Base-by-base conservation (phyloP, 2,888 invertebrate genomes). In the Eupithecia vulgata region DNA sequence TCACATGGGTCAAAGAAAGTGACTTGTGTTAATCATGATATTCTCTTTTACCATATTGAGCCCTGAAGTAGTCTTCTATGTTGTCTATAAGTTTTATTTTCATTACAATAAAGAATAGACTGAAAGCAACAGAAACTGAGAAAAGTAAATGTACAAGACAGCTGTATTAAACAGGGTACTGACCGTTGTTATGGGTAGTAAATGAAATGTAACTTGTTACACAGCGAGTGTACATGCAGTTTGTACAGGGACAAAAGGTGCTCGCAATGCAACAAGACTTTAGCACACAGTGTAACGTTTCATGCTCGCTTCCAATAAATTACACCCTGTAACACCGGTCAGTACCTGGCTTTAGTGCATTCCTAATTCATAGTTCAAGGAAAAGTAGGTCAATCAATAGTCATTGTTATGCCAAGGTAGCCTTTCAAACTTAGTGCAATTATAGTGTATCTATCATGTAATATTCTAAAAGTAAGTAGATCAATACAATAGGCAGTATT, bases 371-470 rank as follows among this genome's bases (percentile, higher is more conserved):
- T 10, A 48, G 25, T 35, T 34, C n/a, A 12, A 67, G 30, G 8
- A 13, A 45, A 62, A 62, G 69, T 69, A 69, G 62, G 69, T 69
- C 62, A 69, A 62, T 69, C 69, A 69, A 69, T 69, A 69, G 62
- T 59, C 7, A 45, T 25, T 34, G 35, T 13, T 30, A 40, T 59
- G 17, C 35, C 25, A 34, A 59, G 59, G 30, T 30, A 30, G 7
- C 6, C 30, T 15, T 1, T 59, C 17, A 6, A 15, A 34, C 57
- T 25, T 59, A 30, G 25, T 59, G 30, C 15, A 59, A 17, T 30
- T 15, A 30, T 30, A 15, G 25, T 25, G 5, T 30, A 34, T 68
- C 79, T 78, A 52, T 12, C 52, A 78, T 78, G 74, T 82, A 80
- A 79, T 13, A 25, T 48, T 45, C 6, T 45, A 6, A 48, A 21